Base-by-base conservation (phyloP, 2,113 vertebrate species). In the Acanthochromis polyacanthus region DNA sequence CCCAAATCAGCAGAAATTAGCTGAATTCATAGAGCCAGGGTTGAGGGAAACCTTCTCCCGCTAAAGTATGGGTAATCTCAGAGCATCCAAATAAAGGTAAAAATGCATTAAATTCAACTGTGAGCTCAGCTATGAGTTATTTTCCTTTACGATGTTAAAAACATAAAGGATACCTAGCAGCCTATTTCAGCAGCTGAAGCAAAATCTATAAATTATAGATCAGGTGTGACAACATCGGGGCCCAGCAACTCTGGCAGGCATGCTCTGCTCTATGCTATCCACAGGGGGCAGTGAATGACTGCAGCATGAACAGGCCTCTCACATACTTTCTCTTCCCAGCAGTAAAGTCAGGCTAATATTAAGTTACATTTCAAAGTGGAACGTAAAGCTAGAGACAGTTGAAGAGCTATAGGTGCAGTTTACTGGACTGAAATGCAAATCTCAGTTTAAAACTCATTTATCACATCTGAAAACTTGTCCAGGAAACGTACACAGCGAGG, bases 211-310 rank as follows among this genome's bases (percentile, higher is more conserved):
- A 93, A 92, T 93, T 88, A 92, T 90, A 86, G 77, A 89, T 91
- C 69, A 88, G 81, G 20, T 75, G 79, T 92, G 84, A 83, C 78
- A 87, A 79, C 78, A 86, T 71, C 61, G 55, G 12, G 40, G 71
- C 23, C 61, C 1, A 1, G 56, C 52, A 59, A 68, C 55, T 72
- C 19, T 28, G 22, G 53, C 36, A 56, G 64, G 4, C 0, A 1
- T 90, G 88, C 28, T 58, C 51, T 82, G 78, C 88, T 90, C 86
- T 75, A 83, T 88, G 79, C 66, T 88, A 64, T 81, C 93, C 88
- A 92, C 91, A 92, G 92, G 90, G 91, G 93, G 94, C 89, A 92
- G 86, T 86, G 78, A 28, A 89, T 80, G 80, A 92, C 84, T 56
- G 64, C 61, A 61, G 64, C 22, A 36, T 15, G 17, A 38, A 10